phyloP scores from a whole-genome alignment of 1,140 invertebrate species.

The Eciton burchellii region DNA sequence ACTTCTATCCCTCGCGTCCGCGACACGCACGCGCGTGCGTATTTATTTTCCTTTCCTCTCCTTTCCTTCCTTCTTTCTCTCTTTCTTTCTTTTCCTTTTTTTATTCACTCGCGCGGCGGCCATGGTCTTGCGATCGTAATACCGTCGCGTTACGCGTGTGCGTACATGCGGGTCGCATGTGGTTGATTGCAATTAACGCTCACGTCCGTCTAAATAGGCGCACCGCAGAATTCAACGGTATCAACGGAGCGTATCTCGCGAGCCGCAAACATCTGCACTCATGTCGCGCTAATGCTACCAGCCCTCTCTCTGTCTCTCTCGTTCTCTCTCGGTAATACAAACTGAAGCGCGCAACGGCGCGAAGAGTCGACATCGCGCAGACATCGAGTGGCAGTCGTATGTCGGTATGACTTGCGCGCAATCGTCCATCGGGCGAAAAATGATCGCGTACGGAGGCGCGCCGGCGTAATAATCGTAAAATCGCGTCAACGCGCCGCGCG shows the following conservation, averaged over 20 bases:
- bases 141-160: not conserved
- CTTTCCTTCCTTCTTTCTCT: too few relatives aligned
- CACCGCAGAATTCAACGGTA: conserved; percentile 55
- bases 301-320: too few relatives aligned
- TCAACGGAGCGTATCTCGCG: conserved; percentile 27
- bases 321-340: not conserved
- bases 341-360: conserved; percentile 29
- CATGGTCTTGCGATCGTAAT: not conserved
- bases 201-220: conserved; percentile 28
- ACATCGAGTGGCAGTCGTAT: conserved; percentile 16
- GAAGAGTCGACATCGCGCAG: not conserved
- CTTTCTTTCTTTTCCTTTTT: too few relatives aligned
- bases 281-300: conserved; percentile 43
- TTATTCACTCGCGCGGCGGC: too few relatives aligned
- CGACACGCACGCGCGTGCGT: too few relatives aligned
- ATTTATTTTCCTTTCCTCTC: too few relatives aligned
- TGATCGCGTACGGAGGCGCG: conserved; percentile 19
- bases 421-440: conserved; percentile 13
- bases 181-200: conserved; percentile 46
- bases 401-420: conserved; percentile 27
- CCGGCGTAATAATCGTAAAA: conserved; percentile 28
- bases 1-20: too few relatives aligned
- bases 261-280: conserved; percentile 47
- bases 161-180: not conserved
- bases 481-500: conserved; percentile 22